Conservation (phyloP, 2,113 vertebrate genomes). For the Ptilonorhynchus violaceus region DNA sequence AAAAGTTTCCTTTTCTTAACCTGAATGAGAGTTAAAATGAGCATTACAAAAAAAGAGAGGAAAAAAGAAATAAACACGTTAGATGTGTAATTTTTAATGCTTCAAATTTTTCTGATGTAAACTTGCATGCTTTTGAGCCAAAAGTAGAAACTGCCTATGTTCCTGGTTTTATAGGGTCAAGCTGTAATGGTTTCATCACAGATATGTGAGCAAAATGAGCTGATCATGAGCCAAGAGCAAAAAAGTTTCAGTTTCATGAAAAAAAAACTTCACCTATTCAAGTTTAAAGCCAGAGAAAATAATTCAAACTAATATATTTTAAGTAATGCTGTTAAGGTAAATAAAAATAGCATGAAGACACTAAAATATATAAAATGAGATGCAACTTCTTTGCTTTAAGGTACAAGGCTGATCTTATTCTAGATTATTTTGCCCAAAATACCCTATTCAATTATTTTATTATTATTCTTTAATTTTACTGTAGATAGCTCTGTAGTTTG, state of each 20-base stretch:
- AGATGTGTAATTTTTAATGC: not conserved
- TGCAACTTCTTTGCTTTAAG: not conserved
- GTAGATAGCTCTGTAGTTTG: not conserved
- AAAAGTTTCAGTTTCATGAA: not conserved
- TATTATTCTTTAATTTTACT: not conserved
- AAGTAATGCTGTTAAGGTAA: not conserved
- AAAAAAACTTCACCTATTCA: not conserved
- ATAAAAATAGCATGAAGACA: not conserved
- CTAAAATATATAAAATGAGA: not conserved
- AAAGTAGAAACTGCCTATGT: not conserved
- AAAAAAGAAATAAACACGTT: not conserved
- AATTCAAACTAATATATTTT: not conserved
- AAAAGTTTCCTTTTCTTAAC: not conserved
- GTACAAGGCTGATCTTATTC: not conserved
- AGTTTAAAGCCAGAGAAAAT: not conserved
- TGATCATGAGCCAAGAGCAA: not conserved
- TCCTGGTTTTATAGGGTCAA: not conserved
- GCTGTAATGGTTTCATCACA: not conserved
- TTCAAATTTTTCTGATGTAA: not conserved
- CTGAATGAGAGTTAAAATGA: not conserved
- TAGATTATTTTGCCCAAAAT: not conserved
- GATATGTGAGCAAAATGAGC: not conserved
- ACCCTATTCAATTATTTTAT: not conserved
- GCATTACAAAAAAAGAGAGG: rapidly evolving
- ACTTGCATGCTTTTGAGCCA: not conserved